A percentile compares a stretch with the other conserved stretches of the same genome.
Evolutionary conservation across 2,113 vertebrate species (phyloP).

Genomic region (Ammodytes marinus): DNA sequence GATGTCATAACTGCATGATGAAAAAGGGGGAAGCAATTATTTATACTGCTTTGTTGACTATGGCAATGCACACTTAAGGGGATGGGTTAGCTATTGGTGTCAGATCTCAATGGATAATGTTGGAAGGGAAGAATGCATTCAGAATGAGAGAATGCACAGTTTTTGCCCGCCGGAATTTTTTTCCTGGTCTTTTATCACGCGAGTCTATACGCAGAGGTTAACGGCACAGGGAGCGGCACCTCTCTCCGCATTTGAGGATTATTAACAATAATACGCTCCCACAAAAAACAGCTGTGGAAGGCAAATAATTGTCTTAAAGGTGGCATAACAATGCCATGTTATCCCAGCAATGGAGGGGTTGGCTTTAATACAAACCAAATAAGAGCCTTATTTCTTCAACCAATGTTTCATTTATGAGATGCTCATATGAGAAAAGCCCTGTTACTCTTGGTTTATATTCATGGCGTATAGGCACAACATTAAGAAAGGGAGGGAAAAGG

Average conservation of each 20-base stretch:
- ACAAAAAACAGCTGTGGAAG: constrained; percentile 63
- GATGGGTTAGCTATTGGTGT: constrained; percentile 44
- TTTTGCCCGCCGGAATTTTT: constrained; percentile 38
- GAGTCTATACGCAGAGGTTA: constrained; percentile 48
- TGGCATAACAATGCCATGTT: constrained; percentile 68
- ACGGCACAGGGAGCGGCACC: constrained; percentile 40
- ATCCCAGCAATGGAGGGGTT: background rate
- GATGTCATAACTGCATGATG: constrained; percentile 38
- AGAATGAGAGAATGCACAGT: background rate
- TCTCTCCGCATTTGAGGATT: constrained; percentile 60
- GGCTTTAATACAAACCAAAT: constrained; percentile 58
- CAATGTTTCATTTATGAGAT: constrained; percentile 75
- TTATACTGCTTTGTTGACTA: constrained; percentile 65
- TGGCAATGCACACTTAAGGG: constrained; percentile 32
- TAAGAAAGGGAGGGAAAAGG: constrained; percentile 4
- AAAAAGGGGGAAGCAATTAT: constrained; percentile 59
- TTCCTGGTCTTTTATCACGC: constrained; percentile 61
- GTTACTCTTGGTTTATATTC: constrained; percentile 67
- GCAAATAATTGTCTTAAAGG: constrained; percentile 76
- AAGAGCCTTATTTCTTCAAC: constrained; percentile 48
- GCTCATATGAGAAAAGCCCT: constrained; percentile 42
- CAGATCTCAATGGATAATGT: constrained; percentile 50
- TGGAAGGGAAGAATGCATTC: constrained; percentile 21
- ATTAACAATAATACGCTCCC: constrained; percentile 55
- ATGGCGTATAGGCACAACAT: constrained; percentile 46